Conservation (phyloP, 2,797 vertebrate species). For the Pseudopleuronectes americanus region DNA sequence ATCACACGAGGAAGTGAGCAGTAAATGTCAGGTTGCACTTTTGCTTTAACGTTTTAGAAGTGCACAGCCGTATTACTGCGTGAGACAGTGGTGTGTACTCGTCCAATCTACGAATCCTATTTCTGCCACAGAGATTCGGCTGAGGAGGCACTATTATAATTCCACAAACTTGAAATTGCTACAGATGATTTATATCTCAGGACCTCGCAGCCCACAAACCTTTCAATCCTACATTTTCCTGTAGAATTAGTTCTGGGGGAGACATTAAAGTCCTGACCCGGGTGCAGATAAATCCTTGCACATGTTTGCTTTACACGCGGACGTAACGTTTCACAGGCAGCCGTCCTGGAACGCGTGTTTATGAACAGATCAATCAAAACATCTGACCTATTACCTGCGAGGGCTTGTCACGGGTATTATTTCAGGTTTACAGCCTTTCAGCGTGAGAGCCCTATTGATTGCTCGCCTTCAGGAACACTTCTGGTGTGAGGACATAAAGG, state of each 20-base stretch:
- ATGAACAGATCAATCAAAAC: constrained; percentile 80
- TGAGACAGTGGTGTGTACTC: constrained; percentile 37
- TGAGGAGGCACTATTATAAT: constrained; percentile 48
- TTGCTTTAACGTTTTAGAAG: constrained; percentile 52
- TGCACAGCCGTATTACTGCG: constrained; percentile 9
- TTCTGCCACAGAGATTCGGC: constrained; percentile 29
- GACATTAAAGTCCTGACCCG: constrained; percentile 44
- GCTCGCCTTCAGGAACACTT: constrained; percentile 72
- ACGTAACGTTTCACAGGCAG: constrained; percentile 57
- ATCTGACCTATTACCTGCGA: constrained; percentile 79
- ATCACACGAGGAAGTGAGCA: constrained; percentile 33
- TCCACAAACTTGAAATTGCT: constrained; percentile 45
- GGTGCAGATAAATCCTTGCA: constrained; percentile 43
- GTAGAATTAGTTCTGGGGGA: constrained; percentile 37
- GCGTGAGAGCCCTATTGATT: constrained; percentile 76
- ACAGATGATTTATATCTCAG: constrained; percentile 43
- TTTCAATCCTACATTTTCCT: constrained; percentile 44
- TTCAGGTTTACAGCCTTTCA: constrained; percentile 80
- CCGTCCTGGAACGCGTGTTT: constrained; percentile 70
- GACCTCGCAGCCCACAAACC: constrained; percentile 41
- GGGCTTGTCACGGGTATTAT: constrained; percentile 78
- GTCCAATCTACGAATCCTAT: constrained; percentile 43
- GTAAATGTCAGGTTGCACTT: constrained; percentile 64
- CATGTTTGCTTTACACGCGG: constrained; percentile 44
- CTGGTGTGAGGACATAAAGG: constrained; percentile 59